Evolutionary conservation across 1,140 invertebrate species (phyloP), one percentile per base, ranked within the genome.

Genomic region (Apocrypta bakeri): DNA sequence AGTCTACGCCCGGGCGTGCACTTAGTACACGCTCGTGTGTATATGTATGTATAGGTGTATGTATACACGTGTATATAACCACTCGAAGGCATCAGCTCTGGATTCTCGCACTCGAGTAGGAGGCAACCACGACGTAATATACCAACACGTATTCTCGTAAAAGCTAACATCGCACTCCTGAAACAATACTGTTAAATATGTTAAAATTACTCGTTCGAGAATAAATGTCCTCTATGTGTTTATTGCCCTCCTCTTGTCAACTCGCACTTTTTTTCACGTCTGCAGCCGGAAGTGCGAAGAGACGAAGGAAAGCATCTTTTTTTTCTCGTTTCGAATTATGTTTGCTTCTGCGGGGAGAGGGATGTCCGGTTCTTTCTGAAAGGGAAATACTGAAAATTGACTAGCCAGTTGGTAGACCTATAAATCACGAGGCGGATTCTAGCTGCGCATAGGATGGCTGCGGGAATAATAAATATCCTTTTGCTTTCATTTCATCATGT

Each of bases 1-100:
- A 90, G 87, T 83, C 84, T 82, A 76, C 83, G 75, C 84, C 83
- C 82, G 85, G 79, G 80, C 81, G 83, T 77, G 85, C 75, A 72
- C 68, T 78, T 37, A 75, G 81, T 82, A 75, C 83, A 31, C 74
- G 48, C 80, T 74, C 78, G 33, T 14, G 63, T 9, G 66, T 78
- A 83, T 79, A 82, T 82, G 84, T 84, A 9, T 9, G 33, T 9
- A 37, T 9, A 37, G 3, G 33, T 37, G 3, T 37, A 37, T 37
- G 33, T 9, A 9, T 9, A 37, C 33, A 37, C 33, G 33, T 37
- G 3, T 37, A 37, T 37, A 37, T 37, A 37, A 37, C 33, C 33
- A 37, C 33, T 4, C 33, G 33, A 37, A 37, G 33, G 83, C 84
- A 87, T 85, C 81, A 82, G 81, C 81, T 84, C 83, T 24, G 76